Evolutionary conservation across 2,113 vertebrate genomes (phyloP).

Genomic region (Rousettus leschenaultii): DNA sequence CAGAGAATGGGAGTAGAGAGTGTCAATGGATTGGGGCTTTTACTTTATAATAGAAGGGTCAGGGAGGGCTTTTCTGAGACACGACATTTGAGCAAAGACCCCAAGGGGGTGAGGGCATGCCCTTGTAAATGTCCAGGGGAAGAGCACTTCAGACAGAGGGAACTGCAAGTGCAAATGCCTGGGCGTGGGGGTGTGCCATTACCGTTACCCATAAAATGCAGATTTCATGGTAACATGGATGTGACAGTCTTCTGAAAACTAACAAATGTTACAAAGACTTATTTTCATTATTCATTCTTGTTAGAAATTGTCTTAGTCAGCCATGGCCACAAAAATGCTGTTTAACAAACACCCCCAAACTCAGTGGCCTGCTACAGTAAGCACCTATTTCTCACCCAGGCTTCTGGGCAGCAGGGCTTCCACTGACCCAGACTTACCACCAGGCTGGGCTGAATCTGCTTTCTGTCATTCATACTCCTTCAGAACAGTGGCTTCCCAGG

Average conservation of each 20-base stretch:
- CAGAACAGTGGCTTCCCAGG: background rate
- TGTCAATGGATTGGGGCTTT: background rate
- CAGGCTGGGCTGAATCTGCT: background rate
- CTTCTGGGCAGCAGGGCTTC: background rate
- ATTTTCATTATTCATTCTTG: background rate
- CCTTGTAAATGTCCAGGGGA: background rate
- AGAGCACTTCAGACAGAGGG: background rate
- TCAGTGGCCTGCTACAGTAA: background rate
- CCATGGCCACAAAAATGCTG: background rate
- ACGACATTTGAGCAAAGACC: background rate
- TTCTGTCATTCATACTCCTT: background rate
- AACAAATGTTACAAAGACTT: background rate
- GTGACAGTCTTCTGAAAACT: background rate
- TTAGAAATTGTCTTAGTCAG: background rate
- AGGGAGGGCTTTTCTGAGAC: background rate
- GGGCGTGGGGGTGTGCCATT: no score
- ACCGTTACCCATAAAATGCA: background rate
- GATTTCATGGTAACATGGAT: background rate
- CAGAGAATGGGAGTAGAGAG: no score
- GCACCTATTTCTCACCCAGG: no score
- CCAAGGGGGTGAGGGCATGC: background rate
- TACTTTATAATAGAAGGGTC: background rate
- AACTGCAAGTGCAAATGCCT: no score
- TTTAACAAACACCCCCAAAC: background rate
- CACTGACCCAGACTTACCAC: no score